Conservation (phyloP, 2,888 invertebrate species). For the Odontocolon sp. region DNA sequence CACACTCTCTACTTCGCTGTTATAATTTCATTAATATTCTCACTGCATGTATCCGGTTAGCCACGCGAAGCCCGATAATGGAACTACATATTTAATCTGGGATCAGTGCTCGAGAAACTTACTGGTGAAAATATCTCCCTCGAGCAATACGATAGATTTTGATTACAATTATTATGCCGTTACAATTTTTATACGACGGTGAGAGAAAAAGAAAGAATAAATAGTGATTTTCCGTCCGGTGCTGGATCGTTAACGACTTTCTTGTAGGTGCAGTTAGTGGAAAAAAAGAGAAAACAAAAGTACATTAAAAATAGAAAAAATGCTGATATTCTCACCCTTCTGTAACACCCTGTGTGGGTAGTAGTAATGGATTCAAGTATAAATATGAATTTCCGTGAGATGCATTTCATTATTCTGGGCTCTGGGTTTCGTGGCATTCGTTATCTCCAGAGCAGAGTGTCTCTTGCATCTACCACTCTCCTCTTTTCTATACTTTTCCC, state of each 20-base stretch:
- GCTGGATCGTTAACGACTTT: background rate
- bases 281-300: constrained; percentile 19
- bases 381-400: constrained; percentile 71
- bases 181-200: too few relatives aligned
- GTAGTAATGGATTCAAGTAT: constrained; percentile 69
- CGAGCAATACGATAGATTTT: constrained; percentile 4
- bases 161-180: constrained; percentile 9
- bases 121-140: constrained; percentile 2
- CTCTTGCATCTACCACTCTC: background rate
- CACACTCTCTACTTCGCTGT: background rate
- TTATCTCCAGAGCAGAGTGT: constrained; percentile 34
- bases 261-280: too few relatives aligned
- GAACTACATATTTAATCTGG: constrained; percentile 11
- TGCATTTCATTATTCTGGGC: constrained; percentile 71
- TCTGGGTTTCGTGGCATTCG: constrained; percentile 50
- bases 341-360: constrained; percentile 44
- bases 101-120: constrained; percentile 1
- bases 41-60: constrained; percentile 8
- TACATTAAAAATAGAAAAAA: constrained; percentile 45
- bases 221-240: background rate
- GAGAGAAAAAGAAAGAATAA: too few relatives aligned
- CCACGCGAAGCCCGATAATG: constrained; percentile 33
- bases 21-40: constrained; percentile 33
- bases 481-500: constrained; percentile 20
- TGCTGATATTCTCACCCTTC: constrained; percentile 44